These are phyloP conservation scores for Spialia ferax DNA, from an alignment of 2,888 invertebrate species.

Conservation along the genomic window DNA sequence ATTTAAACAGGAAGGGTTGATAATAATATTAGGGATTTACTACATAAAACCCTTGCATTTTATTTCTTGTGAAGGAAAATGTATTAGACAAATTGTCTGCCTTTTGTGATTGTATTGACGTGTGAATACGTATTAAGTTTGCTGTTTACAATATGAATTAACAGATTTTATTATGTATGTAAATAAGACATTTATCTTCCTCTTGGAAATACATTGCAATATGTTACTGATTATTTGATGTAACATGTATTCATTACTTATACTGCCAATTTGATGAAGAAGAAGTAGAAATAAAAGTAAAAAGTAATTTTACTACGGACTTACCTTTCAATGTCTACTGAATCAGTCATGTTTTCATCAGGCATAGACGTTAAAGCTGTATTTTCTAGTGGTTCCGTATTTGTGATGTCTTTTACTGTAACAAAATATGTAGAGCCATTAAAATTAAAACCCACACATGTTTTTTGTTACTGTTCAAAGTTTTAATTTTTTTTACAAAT, in stretches of 20 bases:
- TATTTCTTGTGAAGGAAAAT: neutral
- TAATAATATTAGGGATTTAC: too few relatives aligned
- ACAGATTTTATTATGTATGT: neutral
- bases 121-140: neutral
- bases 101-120: neutral
- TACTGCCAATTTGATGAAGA: neutral
- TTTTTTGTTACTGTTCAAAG: too few relatives aligned
- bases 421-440: slow-evolving; percentile 37
- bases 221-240: too few relatives aligned
- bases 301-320: slow-evolving; percentile 3
- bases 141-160: neutral
- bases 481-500: too few relatives aligned
- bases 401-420: slow-evolving; percentile 83
- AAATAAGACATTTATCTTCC: neutral
- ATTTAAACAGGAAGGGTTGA: too few relatives aligned
- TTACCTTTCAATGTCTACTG: slow-evolving; percentile 82
- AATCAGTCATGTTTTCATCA: slow-evolving; percentile 79
- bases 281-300: neutral
- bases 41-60: neutral
- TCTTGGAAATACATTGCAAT: neutral
- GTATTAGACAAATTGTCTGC: neutral
- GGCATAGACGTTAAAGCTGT: slow-evolving; percentile 78
- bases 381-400: slow-evolving; percentile 81
- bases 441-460: neutral
- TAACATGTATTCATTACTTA: neutral